Conservation (phyloP, 2,113 vertebrate genomes). For the Psittacula cyanocephala region DNA sequence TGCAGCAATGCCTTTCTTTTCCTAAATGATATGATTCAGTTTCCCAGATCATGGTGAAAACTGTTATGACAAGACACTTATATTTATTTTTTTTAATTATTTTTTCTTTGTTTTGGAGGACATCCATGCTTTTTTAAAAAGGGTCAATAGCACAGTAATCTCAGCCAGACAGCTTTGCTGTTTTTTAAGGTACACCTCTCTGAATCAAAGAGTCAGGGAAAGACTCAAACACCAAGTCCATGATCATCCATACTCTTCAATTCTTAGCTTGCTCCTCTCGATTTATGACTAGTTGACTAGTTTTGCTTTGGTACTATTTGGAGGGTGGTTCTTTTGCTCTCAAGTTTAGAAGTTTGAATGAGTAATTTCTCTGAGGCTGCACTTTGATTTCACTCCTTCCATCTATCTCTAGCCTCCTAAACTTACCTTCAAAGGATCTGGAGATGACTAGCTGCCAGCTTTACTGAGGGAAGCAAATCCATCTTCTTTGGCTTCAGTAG, state of each 20-base stretch:
- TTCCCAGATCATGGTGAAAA: neutral
- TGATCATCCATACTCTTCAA: neutral
- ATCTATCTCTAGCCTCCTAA: neutral
- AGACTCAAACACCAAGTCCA: neutral
- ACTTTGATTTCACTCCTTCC: neutral
- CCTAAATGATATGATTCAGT: neutral
- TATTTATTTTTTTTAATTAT: fast-evolving
- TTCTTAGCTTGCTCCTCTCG: neutral
- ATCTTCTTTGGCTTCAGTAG: neutral
- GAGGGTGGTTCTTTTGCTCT: neutral
- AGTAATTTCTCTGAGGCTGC: neutral
- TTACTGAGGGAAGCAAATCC: neutral
- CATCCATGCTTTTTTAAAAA: neutral
- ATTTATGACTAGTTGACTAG: neutral
- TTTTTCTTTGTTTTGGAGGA: neutral
- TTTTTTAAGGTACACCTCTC: neutral
- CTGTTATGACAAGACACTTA: neutral
- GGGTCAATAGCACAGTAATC: neutral
- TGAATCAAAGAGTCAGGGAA: neutral
- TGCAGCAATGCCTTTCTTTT: neutral
- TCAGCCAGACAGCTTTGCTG: fast-evolving
- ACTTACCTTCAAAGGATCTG: neutral
- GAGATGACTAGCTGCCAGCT: neutral
- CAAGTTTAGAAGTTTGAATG: neutral
- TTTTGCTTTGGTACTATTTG: neutral